Evolutionary conservation across 2,797 vertebrate species (phyloP).

Genomic region (Synanceia verrucosa): DNA sequence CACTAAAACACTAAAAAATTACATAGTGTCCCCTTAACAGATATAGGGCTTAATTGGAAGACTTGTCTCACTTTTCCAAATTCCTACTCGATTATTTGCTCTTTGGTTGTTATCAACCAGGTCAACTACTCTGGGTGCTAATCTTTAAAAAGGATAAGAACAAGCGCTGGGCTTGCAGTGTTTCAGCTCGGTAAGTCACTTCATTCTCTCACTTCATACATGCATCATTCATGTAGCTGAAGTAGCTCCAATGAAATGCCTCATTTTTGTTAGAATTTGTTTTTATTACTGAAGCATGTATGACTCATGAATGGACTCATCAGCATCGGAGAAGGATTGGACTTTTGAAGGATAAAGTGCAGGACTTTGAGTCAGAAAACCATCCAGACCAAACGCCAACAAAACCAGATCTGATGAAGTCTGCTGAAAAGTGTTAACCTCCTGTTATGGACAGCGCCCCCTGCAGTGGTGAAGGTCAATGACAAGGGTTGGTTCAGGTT

Average conservation of each 20-base stretch:
- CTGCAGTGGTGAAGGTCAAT: too few relatives aligned
- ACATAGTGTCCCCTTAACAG: too few relatives aligned
- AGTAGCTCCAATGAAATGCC: too few relatives aligned
- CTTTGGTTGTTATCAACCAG: slow-evolving; percentile 17
- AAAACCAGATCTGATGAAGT: background rate
- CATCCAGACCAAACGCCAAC: too few relatives aligned
- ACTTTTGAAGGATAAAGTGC: background rate
- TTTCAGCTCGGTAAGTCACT: background rate
- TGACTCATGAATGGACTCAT: background rate
- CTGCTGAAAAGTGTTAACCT: too few relatives aligned
- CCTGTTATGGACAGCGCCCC: too few relatives aligned
- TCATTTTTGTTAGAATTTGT: background rate
- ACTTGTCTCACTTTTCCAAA: slow-evolving; percentile 23
- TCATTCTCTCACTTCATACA: too few relatives aligned
- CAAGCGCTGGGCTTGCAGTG: background rate
- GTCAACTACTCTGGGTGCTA: background rate
- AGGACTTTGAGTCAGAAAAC: background rate
- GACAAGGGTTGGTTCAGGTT: too few relatives aligned
- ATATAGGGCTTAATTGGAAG: slow-evolving; percentile 34
- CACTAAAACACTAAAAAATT: too few relatives aligned
- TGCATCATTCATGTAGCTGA: too few relatives aligned
- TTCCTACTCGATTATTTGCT: slow-evolving; percentile 28
- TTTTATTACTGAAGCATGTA: background rate
- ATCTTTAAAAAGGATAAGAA: slow-evolving; percentile 31
- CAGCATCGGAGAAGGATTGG: background rate